Conservation (phyloP, 2,797 vertebrate genomes). For the Eleutherodactylus coqui region DNA sequence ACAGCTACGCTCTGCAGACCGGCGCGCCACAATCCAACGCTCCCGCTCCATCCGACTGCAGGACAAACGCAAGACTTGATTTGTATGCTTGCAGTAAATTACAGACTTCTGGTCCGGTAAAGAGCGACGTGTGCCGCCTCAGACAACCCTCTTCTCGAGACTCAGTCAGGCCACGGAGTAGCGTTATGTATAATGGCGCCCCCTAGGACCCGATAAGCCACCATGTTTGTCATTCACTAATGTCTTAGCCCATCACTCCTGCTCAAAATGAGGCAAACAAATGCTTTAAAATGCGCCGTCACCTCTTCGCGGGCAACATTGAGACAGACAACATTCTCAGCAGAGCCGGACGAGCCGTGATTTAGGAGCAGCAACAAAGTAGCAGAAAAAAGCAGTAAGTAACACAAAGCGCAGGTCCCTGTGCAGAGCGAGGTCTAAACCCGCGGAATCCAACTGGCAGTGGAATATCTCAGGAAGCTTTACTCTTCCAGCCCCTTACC, state of each 20-base stretch:
- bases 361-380: background rate
- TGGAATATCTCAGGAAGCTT: background rate
- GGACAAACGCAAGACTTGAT: too few species aligned
- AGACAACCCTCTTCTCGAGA: background rate
- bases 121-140: background rate
- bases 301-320: background rate
- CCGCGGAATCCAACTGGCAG: background rate
- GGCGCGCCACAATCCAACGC: too few species aligned
- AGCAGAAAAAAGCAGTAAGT: background rate
- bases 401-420: background rate
- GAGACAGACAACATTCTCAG: background rate
- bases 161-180: background rate
- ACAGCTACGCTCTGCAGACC: too few species aligned
- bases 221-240: background rate
- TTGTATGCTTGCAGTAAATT: too few species aligned
- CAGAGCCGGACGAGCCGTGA: background rate
- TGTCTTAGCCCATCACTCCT: background rate
- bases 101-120: conserved; percentile 14
- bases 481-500: background rate
- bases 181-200: too few species aligned
- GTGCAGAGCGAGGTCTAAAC: background rate
- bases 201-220: too few species aligned
- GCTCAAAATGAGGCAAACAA: too few species aligned
- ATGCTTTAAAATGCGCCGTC: background rate
- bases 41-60: too few species aligned